Base-by-base conservation (phyloP, 2,113 vertebrate genomes). In the Eleginops maclovinus region DNA sequence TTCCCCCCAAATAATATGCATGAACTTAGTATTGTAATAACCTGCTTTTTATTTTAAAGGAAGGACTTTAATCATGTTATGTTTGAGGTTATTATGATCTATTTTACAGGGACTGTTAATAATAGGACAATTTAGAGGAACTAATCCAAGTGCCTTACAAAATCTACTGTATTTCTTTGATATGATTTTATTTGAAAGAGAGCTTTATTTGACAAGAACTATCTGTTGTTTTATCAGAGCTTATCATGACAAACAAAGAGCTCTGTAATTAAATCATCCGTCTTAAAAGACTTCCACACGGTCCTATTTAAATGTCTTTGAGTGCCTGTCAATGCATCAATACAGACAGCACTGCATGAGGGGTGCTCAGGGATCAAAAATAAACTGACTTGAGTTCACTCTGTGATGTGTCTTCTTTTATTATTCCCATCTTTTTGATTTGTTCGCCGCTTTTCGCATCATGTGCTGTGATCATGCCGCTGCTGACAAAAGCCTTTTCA, bases 181-280 rank as follows among this genome's bases (percentile, higher is more conserved):
- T 44, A 21, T 54, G 43, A 47, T 59, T 17, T 74, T 0, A 58
- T 51, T 3, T n/a, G 46, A 55, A 67, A 26, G 5, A 0, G 22
- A 13, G n/a, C n/a, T n/a, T n/a, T 9, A 41, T 6, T 47, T 60
- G 24, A 26, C 66, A 69, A 50, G 49, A 60, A 4, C 22, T 53
- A 28, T 55, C 13, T 70, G 63, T 31, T 69, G 41, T 31, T 56
- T 66, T 22, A 66, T 76, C 58, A 63, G 55, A 61, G 31, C 22
- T 72, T 59, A 88, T 88, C 88, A 85, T 61, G 56, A 28, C 21
- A 49, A 4, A 87, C 60, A 86, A 56, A 84, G 76, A 67, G 7
- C 69, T 67, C 9, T 53, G 58, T 85, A 55, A 84, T 78, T 19
- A 76, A 68, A 88, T 88, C 74, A 77, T 64, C 64, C 14, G 13